Evolutionary conservation across 2,113 vertebrate species (phyloP), one percentile per base, ranked within the genome.

Genomic region (Acrocephalus kingi): DNA sequence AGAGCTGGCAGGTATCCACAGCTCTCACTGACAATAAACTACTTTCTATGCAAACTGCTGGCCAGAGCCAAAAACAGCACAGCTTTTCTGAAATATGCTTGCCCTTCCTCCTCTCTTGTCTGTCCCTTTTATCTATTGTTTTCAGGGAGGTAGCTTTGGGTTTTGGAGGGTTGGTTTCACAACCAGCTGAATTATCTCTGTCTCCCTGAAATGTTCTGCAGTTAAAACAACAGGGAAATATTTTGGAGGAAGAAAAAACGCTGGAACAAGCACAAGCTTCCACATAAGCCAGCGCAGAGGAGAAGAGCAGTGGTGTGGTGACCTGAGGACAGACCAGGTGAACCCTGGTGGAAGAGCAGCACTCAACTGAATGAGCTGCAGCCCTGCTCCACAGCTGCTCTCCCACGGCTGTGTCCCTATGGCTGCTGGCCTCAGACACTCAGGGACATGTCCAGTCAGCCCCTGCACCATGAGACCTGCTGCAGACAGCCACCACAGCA

Each of bases 41-140:
- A 66, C 75, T 94, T 84, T 86, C 84, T 75, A 63, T 67, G 92
- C 81, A 89, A 75, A 92, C 81, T 83, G 56, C 71, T 69, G 77
- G 75, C 45, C 4, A 0, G 17, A 67, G 72, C 87, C 76, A 81
- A 94, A 84, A 87, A 4, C 71, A 88, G 86, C 92, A 83, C 61
- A 75, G 84, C 86, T 87, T 49, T 88, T 67, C 85, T 5, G 13
- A 63, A 88, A 86, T 7, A 30, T 0, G 43, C 64, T 45, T 56
- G 64, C 69, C 46, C 66, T 78, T 66, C 64, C 58, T 89, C 76
- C 86, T 63, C 63, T 49, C 63, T 45, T 1, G 1, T 15, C 82
- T 35, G 48, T n/a, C 72, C 54, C 72, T 89, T 91, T 76, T 31
- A 84, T 54, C 82, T 41, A 15, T 52, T 90, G 66, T 93, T 92